phyloP scores from a whole-genome alignment of 37 sponge, comb jelly and placozoan species.

The Spongia lamella region DNA sequence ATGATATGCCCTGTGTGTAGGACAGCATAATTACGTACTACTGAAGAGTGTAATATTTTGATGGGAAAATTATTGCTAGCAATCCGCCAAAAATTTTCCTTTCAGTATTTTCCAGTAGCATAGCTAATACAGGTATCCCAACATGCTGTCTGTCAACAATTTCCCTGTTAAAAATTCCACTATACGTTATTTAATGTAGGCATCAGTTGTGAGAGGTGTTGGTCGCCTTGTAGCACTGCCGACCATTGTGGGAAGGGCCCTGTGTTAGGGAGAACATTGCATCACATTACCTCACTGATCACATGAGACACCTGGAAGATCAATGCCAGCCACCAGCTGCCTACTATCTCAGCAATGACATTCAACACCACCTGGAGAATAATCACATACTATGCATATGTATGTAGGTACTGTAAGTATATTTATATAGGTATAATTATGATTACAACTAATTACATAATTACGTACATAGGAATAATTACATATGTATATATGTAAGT shows the following conservation, averaged over 20 bases:
- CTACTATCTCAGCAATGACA: conserved; percentile 65
- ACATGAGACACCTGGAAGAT: conserved; percentile 95
- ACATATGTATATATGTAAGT: too few species aligned
- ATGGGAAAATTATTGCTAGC: too few species aligned
- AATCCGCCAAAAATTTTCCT: too few species aligned
- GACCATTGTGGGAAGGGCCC: conserved; percentile 6
- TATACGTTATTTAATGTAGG: too few species aligned
- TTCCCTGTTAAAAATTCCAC: too few species aligned
- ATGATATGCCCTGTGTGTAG: too few species aligned
- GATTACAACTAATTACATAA: not conserved
- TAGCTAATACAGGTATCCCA: too few species aligned
- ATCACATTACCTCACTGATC: conserved; percentile 65
- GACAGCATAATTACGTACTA: too few species aligned
- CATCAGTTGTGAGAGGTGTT: not conserved
- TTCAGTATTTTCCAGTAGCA: too few species aligned
- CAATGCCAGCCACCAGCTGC: conserved; percentile 92
- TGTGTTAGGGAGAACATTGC: not conserved
- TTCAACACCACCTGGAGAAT: conserved; percentile 55
- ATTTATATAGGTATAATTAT: not conserved
- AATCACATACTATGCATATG: not conserved
- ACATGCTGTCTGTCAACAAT: too few species aligned
- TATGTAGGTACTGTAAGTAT: not conserved
- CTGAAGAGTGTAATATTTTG: too few species aligned
- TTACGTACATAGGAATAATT: not conserved
- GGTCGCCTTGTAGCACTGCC: not conserved